Evolutionary conservation across 2,113 vertebrate genomes (phyloP).

Genomic region (Leptobrachium ailaonicum): DNA sequence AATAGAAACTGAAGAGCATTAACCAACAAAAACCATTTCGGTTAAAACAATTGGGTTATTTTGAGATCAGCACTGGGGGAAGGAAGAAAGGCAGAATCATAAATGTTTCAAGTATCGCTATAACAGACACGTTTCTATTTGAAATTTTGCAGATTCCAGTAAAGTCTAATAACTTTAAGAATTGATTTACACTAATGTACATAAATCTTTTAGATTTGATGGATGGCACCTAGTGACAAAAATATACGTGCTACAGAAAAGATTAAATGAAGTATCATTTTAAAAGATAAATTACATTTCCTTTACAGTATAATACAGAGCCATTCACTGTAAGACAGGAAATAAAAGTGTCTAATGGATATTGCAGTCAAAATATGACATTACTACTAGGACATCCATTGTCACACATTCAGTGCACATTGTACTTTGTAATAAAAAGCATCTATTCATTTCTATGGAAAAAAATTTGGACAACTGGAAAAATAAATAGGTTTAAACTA

Average conservation of each 20-base stretch:
- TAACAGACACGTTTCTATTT: no score
- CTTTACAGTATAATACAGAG: slow-evolving; percentile 13
- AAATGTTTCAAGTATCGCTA: no score
- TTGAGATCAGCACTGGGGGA: no score
- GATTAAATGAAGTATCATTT: not conserved
- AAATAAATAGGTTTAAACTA: not conserved
- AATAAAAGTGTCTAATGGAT: slow-evolving; percentile 32
- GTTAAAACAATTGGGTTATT: no score
- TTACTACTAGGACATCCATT: slow-evolving; percentile 4
- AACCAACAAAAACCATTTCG: no score
- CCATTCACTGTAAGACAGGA: not conserved
- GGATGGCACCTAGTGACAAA: not conserved
- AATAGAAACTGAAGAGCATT: no score
- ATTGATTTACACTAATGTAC: no score
- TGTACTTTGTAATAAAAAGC: slow-evolving; percentile 5
- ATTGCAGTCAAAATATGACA: slow-evolving; percentile 15
- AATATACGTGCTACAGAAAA: not conserved
- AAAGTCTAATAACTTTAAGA: no score
- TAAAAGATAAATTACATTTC: slow-evolving; percentile 6
- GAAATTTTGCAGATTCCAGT: no score
- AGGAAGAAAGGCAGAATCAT: no score
- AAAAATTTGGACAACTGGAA: not conserved
- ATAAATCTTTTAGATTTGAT: no score
- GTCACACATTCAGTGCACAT: slow-evolving; percentile 16
- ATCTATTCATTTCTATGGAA: not conserved